These are phyloP conservation scores for Agrypnus murinus DNA, from an alignment of 2,888 invertebrate species.

Conservation along the genomic window DNA sequence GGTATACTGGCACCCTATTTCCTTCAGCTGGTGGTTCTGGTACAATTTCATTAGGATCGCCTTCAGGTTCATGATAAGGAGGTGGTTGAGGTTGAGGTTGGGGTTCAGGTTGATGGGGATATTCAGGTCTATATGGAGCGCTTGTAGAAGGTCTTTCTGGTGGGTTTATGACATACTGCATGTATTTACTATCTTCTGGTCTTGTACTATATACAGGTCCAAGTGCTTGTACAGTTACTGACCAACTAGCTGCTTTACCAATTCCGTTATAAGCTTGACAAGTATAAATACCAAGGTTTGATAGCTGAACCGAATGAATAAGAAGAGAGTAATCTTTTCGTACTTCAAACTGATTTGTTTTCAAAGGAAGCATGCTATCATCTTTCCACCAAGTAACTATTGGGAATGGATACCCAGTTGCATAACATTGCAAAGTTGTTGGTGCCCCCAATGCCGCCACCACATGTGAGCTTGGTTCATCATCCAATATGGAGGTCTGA, in stretches of 20 bases:
- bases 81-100: constrained; percentile 60
- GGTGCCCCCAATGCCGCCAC: constrained; percentile 83
- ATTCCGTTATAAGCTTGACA: constrained; percentile 93
- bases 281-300: constrained; percentile 88
- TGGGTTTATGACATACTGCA: constrained; percentile 76
- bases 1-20: constrained; percentile 33
- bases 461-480: constrained; percentile 75
- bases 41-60: constrained; percentile 29
- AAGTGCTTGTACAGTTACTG: constrained; percentile 81
- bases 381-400: constrained; percentile 90
- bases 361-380: constrained; percentile 82
- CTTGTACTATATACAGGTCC: constrained; percentile 78
- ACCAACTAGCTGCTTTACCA: constrained; percentile 83
- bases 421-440: constrained; percentile 84
- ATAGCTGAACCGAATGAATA: constrained; percentile 81
- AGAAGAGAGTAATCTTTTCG: constrained; percentile 83
- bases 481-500: constrained; percentile 80
- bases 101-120: constrained; percentile 57
- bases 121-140: constrained; percentile 60
- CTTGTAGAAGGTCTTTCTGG: constrained; percentile 67
- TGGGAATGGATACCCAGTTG: constrained; percentile 87
- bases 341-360: constrained; percentile 81
- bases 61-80: constrained; percentile 60
- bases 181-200: constrained; percentile 75
- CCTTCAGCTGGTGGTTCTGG: constrained; percentile 37